Base-by-base conservation (phyloP, 2,797 vertebrate genomes). In the Allobates femoralis region DNA sequence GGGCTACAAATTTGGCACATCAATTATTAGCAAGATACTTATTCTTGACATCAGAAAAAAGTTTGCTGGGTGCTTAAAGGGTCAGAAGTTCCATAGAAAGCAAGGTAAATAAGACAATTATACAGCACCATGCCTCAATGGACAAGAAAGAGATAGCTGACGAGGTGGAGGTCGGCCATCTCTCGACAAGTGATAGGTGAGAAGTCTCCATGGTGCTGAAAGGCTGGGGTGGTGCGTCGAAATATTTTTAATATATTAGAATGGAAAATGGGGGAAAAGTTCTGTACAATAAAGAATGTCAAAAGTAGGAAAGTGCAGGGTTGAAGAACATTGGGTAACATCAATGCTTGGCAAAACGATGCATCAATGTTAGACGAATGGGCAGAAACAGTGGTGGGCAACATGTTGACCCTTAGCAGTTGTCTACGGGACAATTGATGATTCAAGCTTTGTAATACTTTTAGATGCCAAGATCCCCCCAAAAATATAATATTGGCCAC, bases 1-100 rank as follows among this genome's bases (percentile, higher is more conserved):
- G 60, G 50, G 16, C 5, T 80, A 41, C 19, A 74, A 56, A 34
- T 88, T 88, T 88, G 87, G 87, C 87, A 88, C 87, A 69, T 46
- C 15, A 62, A 51, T 64, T 62, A 28, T 81, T 85, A 85, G 55
- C 67, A 64, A 88, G 83, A 69, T 55, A 79, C 67, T 80, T 56
- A 74, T 60, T 64, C 58, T 37, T 75, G 66, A 55, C 23, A 8
- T 41, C 50, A 37, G 66, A 84, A 79, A 81, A 75, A 83, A 53
- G n/a, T 56, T 79, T 81, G 10, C 64, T n/a, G 34, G 82, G 56
- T 60, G 64, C 30, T 74, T 67, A 46, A 64, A 55, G 58, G 64
- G 41, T 26, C 18, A 81, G 28, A 74, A 26, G 56, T 56, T 81
- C 34, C 82, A 77, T 12, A 81, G 69, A 81, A 46, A 64, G 46